phyloP scores from a whole-genome alignment of 2,113 vertebrate species.

The Leptobrachium ailaonicum region DNA sequence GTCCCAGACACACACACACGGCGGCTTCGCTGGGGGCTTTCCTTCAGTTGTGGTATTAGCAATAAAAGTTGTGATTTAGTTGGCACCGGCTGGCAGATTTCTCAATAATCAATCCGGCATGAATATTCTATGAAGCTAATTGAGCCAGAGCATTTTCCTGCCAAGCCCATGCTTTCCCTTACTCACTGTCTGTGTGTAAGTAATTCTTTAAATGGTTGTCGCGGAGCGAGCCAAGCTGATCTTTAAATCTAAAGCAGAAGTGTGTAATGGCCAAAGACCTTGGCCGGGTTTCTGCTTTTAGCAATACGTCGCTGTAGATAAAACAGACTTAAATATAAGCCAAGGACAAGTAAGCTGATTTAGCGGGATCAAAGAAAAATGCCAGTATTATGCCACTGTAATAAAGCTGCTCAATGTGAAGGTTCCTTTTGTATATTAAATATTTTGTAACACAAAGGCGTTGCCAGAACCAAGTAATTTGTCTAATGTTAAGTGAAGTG shows the following conservation, averaged over 20 bases:
- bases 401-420: background rate
- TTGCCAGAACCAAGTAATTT: too few species aligned
- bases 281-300: slow-evolving; percentile 4
- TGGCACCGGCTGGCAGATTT: slow-evolving; percentile 20
- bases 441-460: too few species aligned
- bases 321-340: slow-evolving; percentile 11
- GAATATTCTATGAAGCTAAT: slow-evolving; percentile 35
- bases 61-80: slow-evolving; percentile 18
- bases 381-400: slow-evolving; percentile 16
- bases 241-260: slow-evolving; percentile 46
- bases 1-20: background rate
- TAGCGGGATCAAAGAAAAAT: background rate
- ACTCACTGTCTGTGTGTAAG: slow-evolving; percentile 48
- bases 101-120: slow-evolving; percentile 41
- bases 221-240: slow-evolving; percentile 34
- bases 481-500: too few species aligned
- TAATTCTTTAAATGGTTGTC: slow-evolving; percentile 48
- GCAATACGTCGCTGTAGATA: slow-evolving; percentile 10
- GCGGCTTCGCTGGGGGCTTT: background rate
- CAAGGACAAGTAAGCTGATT: slow-evolving; percentile 10
- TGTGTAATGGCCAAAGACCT: slow-evolving; percentile 15
- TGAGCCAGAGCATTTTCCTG: slow-evolving; percentile 31
- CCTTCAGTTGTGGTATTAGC: background rate
- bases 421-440: background rate
- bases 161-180: slow-evolving; percentile 45